Evolutionary conservation across 2,113 vertebrate species (phyloP), one percentile per base, ranked within the genome.

Genomic region (Illadopsis cleaveri): DNA sequence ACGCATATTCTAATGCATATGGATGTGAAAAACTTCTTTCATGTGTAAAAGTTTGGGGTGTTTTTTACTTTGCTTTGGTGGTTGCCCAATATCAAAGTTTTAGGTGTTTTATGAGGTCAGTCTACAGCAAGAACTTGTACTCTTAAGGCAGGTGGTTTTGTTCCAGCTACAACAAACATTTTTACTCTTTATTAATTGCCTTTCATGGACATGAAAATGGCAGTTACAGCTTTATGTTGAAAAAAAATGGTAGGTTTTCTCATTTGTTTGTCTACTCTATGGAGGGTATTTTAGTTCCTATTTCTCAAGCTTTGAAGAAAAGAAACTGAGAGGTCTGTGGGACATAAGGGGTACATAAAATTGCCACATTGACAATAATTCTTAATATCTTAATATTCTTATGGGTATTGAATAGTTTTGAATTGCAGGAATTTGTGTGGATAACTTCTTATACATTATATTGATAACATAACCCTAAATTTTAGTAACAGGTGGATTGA

Each of bases 311-410:
- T 31, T 73, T 75, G 56, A 86, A 23, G 35, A 77, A 77, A 90
- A 86, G 61, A 6, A 4, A 30, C 33, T 60, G 44, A 24, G 48
- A 44, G 28, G 9, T 51, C 48, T 35, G 17, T 62, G 25, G 48
- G 79, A 48, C 5, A 2, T 60, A 18, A 64, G 17, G 17, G 12
- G 22, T 19, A 81, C 14, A 5, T 33, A 61, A 81, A 27, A 68
- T 19, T 82, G 23, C 23, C 23, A n/a, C 15, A 6, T 1, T 44
- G 21, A 38, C 42, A 60, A 17, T 56, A 65, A 72, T 45, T 73
- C 37, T 53, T 83, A 81, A 38, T 75, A 72, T 64, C 64, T 82
- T 85, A 50, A 44, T 86, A 57, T 89, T 72, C 28, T 84, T 57
- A 21, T 14, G 19, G 3, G 5, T 53, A 85, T 65, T 75, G 73